phyloP scores from a whole-genome alignment of 2,797 vertebrate species.

The Streptopelia turtur region DNA sequence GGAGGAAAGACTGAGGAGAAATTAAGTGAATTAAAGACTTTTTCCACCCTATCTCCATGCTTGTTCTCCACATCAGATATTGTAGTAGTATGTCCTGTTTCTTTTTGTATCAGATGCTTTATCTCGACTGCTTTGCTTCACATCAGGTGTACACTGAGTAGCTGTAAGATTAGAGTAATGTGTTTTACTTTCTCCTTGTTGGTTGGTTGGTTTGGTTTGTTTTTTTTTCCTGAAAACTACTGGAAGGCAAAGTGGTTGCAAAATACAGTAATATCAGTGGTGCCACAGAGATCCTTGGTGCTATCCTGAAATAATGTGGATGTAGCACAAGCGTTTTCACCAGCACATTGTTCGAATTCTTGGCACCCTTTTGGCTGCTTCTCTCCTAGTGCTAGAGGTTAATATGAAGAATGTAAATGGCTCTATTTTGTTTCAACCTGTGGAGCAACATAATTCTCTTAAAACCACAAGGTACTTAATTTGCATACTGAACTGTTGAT shows the following conservation, averaged over 20 bases:
- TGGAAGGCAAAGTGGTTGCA: neutral
- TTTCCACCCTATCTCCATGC: neutral
- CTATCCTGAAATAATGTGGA: neutral
- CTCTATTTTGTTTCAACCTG: neutral
- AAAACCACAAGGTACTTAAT: neutral
- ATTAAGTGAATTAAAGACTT: neutral
- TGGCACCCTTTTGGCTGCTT: neutral
- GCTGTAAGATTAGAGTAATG: neutral
- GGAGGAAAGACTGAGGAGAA: neutral
- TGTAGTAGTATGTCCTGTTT: neutral
- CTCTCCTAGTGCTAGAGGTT: neutral
- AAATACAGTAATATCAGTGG: neutral
- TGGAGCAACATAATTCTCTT: neutral
- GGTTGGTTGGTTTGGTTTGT: too few relatives aligned
- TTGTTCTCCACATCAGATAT: neutral
- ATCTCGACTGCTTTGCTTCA: neutral
- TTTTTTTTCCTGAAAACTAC: neutral
- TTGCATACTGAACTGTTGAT: neutral
- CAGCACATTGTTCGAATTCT: neutral
- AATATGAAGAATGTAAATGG: neutral
- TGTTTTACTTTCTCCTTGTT: neutral
- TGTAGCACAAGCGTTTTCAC: neutral
- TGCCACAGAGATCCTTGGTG: neutral
- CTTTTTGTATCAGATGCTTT: neutral
- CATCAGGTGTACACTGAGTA: neutral